Evolutionary conservation across 2,113 vertebrate genomes (phyloP), one percentile per base, ranked within the genome.

Genomic region (Sciurus niger): DNA sequence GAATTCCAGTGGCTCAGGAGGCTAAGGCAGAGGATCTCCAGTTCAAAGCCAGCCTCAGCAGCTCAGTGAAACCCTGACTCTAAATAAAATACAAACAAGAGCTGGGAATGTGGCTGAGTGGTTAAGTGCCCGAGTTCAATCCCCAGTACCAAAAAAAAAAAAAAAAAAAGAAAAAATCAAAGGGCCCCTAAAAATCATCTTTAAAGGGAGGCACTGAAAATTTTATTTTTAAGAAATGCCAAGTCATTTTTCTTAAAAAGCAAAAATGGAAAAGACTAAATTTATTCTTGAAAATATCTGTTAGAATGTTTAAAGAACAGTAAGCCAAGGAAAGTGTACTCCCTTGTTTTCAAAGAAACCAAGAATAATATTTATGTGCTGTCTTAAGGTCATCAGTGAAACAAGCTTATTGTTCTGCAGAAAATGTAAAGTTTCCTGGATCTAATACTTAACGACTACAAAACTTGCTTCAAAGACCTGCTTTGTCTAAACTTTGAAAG

Each of bases 401-500:
- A 30, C 30, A 83, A 30, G 43, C 60, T 72, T 37, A 89, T 70
- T 86, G n/a, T 79, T 96, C 46, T 67, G 11, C 32, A 85, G 67
- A 94, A 95, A 87, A 86, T 24, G 12, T 30, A 84, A 40, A 20
- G 22, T 80, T 94, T 95, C 60, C 60, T 67, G 58, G 34, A 25
- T 72, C 89, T 92, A 51, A 95, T 34, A 58, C 76, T 91, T 93
- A 84, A 77, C 32, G 12, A 89, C 53, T 77, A 13, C 14, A 24
- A 95, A 96, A 77, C 76, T n/a, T 77, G 37, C 70, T 94, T 93
- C 73, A 93, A 96, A 70, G 67, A 48, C 53, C 58, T 93, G 82
- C 34, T 95, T 88, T 90, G 43, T 94, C 91, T 88, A 85, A 96
- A 96, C 89, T 55, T 85, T 51, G 30, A 82, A 17, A 88, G 85